Evolutionary conservation across 2,797 vertebrate genomes (phyloP).

Genomic region (Cephalopachus bancanus): DNA sequence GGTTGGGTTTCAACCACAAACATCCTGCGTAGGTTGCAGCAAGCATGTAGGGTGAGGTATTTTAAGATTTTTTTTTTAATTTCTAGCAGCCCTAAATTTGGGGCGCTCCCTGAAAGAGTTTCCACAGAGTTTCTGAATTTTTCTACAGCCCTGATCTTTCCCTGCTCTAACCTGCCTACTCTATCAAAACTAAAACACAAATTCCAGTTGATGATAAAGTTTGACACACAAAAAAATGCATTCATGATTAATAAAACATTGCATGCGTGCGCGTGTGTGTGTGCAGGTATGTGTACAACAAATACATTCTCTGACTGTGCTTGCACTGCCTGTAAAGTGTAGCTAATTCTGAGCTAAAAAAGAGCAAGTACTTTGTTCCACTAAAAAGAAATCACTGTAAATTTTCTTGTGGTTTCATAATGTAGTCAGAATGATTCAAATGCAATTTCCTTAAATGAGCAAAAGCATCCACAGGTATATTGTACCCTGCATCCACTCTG

Average conservation of each 20-base stretch:
- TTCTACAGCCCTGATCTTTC: no score
- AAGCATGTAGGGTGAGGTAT: no score
- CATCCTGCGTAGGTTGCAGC: no score
- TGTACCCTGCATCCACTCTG: conserved; percentile 29
- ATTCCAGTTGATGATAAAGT: not conserved
- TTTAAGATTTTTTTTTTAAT: no score
- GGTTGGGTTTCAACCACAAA: no score
- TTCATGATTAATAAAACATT: not conserved
- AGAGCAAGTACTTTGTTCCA: conserved; percentile 63
- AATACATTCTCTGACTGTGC: not conserved
- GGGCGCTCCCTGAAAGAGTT: no score
- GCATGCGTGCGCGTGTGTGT: not conserved
- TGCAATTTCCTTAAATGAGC: conserved; percentile 75
- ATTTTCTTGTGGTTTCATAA: conserved; percentile 72
- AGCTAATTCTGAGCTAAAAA: not conserved
- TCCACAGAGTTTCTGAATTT: no score
- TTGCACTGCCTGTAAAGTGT: not conserved
- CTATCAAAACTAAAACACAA: not conserved
- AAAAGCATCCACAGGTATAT: conserved; percentile 68
- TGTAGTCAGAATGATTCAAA: conserved; percentile 70
- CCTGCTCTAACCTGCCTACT: no score
- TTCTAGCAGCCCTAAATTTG: no score
- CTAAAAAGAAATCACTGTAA: conserved; percentile 67
- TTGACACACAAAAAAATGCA: not conserved
- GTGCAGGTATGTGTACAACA: not conserved